A percentile compares a stretch with the other conserved stretches of the same genome.
These are phyloP conservation scores for Aspidiotus destructor DNA, from an alignment of 2,888 invertebrate genomes.

Conservation along the genomic window DNA sequence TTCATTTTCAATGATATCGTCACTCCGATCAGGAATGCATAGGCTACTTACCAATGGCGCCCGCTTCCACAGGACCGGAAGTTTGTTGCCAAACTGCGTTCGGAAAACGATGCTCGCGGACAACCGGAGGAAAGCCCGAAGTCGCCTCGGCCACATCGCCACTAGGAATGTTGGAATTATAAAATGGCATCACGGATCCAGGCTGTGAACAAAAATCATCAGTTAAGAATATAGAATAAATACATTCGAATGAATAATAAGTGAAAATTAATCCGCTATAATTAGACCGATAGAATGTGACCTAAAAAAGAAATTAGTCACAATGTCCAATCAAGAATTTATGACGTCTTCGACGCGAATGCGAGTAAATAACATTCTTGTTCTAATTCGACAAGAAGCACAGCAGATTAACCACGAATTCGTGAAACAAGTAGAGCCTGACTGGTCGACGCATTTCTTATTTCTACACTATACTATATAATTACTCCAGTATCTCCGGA, in stretches of 20 bases:
- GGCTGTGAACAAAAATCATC: conserved; percentile 44
- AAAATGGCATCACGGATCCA: conserved; percentile 48
- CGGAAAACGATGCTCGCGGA: conserved; percentile 38
- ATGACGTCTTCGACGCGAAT: too few relatives aligned
- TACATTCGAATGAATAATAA: too few relatives aligned
- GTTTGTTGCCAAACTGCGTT: conserved; percentile 39
- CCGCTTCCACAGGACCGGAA: conserved; percentile 38
- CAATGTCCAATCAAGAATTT: too few relatives aligned
- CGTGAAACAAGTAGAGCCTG: not conserved
- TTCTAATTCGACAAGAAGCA: not conserved
- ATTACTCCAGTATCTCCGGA: too few relatives aligned
- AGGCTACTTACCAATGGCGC: conserved; percentile 37
- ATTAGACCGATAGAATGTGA: too few relatives aligned
- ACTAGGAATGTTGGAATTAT: conserved; percentile 37
- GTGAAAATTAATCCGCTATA: too few relatives aligned
- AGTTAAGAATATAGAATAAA: too few relatives aligned
- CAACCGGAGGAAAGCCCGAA: conserved; percentile 36
- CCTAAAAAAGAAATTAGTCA: too few relatives aligned
- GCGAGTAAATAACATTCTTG: not conserved
- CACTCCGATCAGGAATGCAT: too few relatives aligned
- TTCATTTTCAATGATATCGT: too few relatives aligned
- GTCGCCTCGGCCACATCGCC: conserved; percentile 34
- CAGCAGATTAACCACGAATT: not conserved
- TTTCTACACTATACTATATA: too few relatives aligned
- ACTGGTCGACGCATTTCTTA: too few relatives aligned